Evolutionary conservation across 2,888 invertebrate genomes (phyloP).

Genomic region (Drosophila hawaiiensis): DNA sequence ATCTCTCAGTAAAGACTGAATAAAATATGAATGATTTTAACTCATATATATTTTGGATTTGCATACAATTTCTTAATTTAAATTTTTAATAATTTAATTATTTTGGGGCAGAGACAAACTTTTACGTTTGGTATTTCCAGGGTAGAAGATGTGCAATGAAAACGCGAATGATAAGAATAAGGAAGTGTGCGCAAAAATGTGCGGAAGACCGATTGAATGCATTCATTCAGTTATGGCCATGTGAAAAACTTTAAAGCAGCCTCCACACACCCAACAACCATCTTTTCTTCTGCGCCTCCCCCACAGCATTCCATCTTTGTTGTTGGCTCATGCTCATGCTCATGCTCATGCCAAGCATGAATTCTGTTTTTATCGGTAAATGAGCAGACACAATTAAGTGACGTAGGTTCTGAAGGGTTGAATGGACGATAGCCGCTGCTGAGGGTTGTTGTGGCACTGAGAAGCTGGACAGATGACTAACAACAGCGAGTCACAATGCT

Average conservation of each 20-base stretch:
- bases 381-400: slow-evolving; percentile 75
- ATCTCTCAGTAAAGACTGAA: slow-evolving; percentile 8
- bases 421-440: neutral
- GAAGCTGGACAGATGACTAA: slow-evolving; percentile 59
- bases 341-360: slow-evolving; percentile 38
- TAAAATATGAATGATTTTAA: slow-evolving; percentile 46
- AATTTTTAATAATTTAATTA: slow-evolving; percentile 25
- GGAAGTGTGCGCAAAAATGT: slow-evolving; percentile 9
- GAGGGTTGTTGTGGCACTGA: neutral
- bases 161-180: slow-evolving; percentile 10
- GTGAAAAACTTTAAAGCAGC: neutral
- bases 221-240: slow-evolving; percentile 1
- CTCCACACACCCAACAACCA: neutral
- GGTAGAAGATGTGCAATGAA: slow-evolving; percentile 37
- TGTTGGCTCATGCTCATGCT: slow-evolving; percentile 19
- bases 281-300: no score
- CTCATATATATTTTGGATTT: slow-evolving; percentile 29
- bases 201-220: slow-evolving; percentile 17
- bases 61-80: slow-evolving; percentile 52
- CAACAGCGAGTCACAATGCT: slow-evolving; percentile 41
- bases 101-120: slow-evolving; percentile 4
- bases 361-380: slow-evolving; percentile 67
- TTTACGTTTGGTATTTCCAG: slow-evolving; percentile 17
- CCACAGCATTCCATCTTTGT: slow-evolving; percentile 14
- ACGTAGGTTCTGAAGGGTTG: slow-evolving; percentile 43